Base-by-base conservation (phyloP, 2,797 vertebrate genomes). In the Tympanoctomys barrerae region DNA sequence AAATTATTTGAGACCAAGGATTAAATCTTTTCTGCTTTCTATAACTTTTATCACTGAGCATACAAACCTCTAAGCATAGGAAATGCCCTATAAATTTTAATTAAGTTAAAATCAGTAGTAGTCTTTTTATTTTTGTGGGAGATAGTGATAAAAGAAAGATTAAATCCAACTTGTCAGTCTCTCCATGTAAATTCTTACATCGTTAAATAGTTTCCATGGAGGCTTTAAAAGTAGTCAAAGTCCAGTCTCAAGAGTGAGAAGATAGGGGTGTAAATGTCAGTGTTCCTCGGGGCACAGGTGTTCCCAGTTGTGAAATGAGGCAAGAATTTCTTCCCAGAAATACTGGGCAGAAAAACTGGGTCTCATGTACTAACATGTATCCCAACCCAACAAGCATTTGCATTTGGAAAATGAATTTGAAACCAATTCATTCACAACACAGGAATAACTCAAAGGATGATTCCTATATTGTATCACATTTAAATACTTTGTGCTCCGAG, bases 1-100 rank as follows among this genome's bases (percentile, higher is more conserved):
- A 93, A 82, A 82, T 79, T 59, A 93, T 81, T 89, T 71, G 64
- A 86, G 9, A 18, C 39, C 33, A 80, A 6, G 9, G 57, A 78
- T 46, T 84, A 52, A 94, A 79, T 73, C 28, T 75, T 89, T 18
- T 89, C 71, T 64, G 70, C 28, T 64, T 7, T 71, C 31, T 59
- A 4, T 88, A 84, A 79, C 79, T 80, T 77, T 86, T 19, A 87
- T 10, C n/a, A n/a, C 62, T 66, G 49, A 87, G 21, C 2, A 75
- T 31, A 70, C 4, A 82, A 52, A 36, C 13, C 39, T 2, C n/a
- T 2, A 1, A 80, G 64, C 62, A 14, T 1, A 52, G 52, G 22
- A 64, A 85, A 79, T 70, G n/a, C 6, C 13, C 19, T 93, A 36
- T 82, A 49, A 42, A 91, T 91, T 96, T 94, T 79, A 94, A 89